Evolutionary conservation across 1,140 invertebrate species (phyloP).

Genomic region (Drosophila bifasciata): DNA sequence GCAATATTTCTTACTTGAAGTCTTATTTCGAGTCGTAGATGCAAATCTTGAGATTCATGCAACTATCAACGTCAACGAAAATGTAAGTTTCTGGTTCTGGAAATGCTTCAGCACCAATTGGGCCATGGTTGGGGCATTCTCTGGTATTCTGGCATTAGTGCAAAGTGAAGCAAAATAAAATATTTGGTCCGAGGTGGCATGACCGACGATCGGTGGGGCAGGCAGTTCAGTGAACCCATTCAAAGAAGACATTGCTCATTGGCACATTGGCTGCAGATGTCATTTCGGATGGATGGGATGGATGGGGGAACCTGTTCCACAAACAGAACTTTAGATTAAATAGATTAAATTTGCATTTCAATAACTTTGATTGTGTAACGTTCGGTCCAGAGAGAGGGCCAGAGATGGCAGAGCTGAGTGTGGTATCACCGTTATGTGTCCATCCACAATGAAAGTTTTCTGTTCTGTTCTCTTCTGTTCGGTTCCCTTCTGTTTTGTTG

Average conservation of each 20-base stretch:
- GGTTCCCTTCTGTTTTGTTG: slow-evolving; percentile 12
- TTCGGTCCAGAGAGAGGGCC: background rate
- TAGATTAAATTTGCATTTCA: slow-evolving; percentile 74
- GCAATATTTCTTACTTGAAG: too few species aligned
- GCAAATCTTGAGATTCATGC: too few species aligned
- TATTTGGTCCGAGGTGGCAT: slow-evolving; percentile 15
- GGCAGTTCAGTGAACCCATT: slow-evolving; percentile 61
- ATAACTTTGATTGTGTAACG: slow-evolving; percentile 70
- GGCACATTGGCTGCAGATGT: slow-evolving; percentile 14
- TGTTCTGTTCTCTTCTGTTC: slow-evolving; percentile 28
- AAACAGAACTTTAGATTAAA: slow-evolving; percentile 15
- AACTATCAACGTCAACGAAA: too few species aligned
- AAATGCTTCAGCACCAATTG: slow-evolving; percentile 4
- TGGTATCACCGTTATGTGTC: slow-evolving; percentile 63
- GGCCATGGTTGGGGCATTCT: slow-evolving; percentile 3
- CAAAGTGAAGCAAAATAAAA: slow-evolving; percentile 17
- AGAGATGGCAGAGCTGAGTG: slow-evolving; percentile 2
- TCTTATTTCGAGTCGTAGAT: too few species aligned
- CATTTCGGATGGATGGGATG: too few species aligned
- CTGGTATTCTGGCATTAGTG: slow-evolving; percentile 11
- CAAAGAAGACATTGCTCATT: slow-evolving; percentile 40
- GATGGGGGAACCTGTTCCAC: slow-evolving; percentile 2
- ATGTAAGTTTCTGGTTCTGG: background rate
- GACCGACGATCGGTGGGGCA: background rate
- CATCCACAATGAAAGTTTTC: slow-evolving; percentile 46